Percentiles rank a stretch among this genome's conserved stretches.
Evolutionary conservation across 2,888 invertebrate genomes (phyloP).

Genomic region (Microdon myrmicae): DNA sequence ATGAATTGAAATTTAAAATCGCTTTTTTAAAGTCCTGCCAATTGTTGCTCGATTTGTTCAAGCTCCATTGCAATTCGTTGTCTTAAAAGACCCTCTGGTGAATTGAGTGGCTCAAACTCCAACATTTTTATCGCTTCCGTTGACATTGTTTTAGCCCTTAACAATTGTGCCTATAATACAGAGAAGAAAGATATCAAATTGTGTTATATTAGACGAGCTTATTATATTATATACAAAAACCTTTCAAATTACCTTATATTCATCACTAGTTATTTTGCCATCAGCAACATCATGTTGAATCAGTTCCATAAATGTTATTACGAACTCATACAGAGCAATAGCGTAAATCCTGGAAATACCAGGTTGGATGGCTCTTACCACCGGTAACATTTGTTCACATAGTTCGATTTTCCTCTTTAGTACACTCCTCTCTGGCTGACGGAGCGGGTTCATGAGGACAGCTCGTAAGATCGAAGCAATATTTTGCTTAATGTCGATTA

Average conservation of each 20-base stretch:
- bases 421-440: constrained; percentile 68
- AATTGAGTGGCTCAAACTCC: constrained; percentile 75
- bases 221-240: not conserved
- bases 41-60: constrained; percentile 59
- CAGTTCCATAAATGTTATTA: constrained; percentile 74
- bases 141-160: constrained; percentile 70
- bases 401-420: constrained; percentile 74
- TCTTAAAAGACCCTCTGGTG: constrained; percentile 75
- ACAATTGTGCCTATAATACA: constrained; percentile 68
- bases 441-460: constrained; percentile 67
- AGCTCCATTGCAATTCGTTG: constrained; percentile 59
- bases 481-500: constrained; percentile 77
- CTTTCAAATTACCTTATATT: constrained; percentile 67
- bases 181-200: not conserved
- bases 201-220: not conserved
- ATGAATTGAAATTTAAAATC: not conserved
- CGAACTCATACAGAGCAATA: constrained; percentile 80
- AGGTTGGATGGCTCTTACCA: constrained; percentile 76
- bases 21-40: constrained; percentile 15
- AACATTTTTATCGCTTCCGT: constrained; percentile 74
- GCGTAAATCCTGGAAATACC: constrained; percentile 69
- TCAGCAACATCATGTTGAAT: constrained; percentile 73
- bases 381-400: constrained; percentile 74
- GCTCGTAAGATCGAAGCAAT: constrained; percentile 72
- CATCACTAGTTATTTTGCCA: constrained; percentile 70